Evolutionary conservation across 2,113 vertebrate species (phyloP).

Genomic region (human): DNA sequence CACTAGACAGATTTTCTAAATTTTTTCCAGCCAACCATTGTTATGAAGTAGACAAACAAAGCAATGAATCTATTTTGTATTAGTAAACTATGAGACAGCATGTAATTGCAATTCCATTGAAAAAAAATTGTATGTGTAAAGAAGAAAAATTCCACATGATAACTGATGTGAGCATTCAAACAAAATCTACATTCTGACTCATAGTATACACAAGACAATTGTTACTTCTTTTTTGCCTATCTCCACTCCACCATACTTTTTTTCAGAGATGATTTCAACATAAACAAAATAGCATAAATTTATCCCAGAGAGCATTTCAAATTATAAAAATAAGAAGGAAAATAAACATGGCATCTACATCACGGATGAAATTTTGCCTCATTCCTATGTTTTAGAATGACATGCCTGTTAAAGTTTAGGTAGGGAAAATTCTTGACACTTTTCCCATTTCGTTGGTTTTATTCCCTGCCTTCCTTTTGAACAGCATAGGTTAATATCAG

Average conservation of each 20-base stretch:
- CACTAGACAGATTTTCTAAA: not conserved
- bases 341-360: not conserved
- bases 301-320: not conserved
- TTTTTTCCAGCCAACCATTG: conserved; percentile 40
- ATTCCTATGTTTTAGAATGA: conserved; percentile 37
- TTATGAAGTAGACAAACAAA: conserved; percentile 12
- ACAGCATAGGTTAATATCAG: not conserved
- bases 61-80: conserved; percentile 23
- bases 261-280: not conserved
- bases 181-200: not conserved
- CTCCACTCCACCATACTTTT: not conserved
- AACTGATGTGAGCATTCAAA: conserved; percentile 2
- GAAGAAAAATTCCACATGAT: not conserved
- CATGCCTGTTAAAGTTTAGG: not conserved
- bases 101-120: not conserved
- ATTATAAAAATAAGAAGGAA: not conserved
- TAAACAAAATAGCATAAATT: not conserved
- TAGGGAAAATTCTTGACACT: not conserved
- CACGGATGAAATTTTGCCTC: not conserved
- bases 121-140: conserved; percentile 14
- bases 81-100: not conserved
- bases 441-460: conserved; percentile 11
- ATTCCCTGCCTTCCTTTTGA: conserved; percentile 34
- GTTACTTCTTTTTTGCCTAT: conserved; percentile 26
- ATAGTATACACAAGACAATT: not conserved